phyloP scores from a whole-genome alignment of 2,113 vertebrate species.

The Isichthys henryi region DNA sequence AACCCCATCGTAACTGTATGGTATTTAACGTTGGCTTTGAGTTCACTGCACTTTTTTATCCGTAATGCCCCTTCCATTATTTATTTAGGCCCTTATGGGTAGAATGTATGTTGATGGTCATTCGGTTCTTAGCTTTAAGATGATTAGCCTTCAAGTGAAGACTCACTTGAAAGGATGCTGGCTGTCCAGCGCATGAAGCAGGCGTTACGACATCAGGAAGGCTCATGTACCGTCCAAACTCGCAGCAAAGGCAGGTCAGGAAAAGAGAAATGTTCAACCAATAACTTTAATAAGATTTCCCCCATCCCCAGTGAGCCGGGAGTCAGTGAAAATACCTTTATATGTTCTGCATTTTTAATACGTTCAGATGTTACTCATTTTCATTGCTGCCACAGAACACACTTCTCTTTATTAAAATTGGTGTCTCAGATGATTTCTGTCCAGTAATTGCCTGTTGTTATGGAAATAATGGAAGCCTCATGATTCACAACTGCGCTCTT shows the following conservation, averaged over 20 bases:
- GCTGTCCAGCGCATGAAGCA: not conserved
- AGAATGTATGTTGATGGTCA: not conserved
- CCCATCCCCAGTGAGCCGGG: not conserved
- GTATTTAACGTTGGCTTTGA: not conserved
- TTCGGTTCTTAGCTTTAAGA: not conserved
- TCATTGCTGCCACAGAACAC: slow-evolving; percentile 25
- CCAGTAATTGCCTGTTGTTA: slow-evolving; percentile 30
- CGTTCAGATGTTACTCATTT: slow-evolving; percentile 25
- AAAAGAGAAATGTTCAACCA: not conserved
- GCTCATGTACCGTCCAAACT: not conserved
- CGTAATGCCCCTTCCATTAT: not conserved
- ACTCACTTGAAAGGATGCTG: not conserved
- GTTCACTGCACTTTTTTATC: not conserved
- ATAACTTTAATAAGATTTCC: not conserved
- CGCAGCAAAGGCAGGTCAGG: not conserved
- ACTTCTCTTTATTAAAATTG: slow-evolving; percentile 33
- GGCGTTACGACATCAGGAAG: not conserved
- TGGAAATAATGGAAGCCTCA: slow-evolving; percentile 21
- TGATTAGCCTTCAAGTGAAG: not conserved
- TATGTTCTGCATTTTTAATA: slow-evolving; percentile 8
- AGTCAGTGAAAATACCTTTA: slow-evolving; percentile 24
- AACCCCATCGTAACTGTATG: not conserved
- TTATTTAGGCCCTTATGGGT: not conserved
- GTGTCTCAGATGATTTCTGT: slow-evolving; percentile 22
- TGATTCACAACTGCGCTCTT: slow-evolving; percentile 16